Evolutionary conservation across 1,140 invertebrate species (phyloP), one percentile per base, ranked within the genome.

Genomic region (Papilio aristodemus): DNA sequence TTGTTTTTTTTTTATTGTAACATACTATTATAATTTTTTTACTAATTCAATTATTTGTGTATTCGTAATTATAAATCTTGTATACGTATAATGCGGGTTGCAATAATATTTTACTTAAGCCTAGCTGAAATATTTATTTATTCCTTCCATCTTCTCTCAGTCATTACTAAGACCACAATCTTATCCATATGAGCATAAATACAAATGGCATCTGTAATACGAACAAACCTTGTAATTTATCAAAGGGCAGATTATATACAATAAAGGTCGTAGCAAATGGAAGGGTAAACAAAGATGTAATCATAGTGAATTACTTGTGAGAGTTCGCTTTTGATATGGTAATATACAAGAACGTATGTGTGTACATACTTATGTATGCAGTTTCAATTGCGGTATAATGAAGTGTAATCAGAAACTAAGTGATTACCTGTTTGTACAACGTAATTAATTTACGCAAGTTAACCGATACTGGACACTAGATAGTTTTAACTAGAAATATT

Each of bases 351-450:
- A 19, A 50, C 17, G 17, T 54, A 25, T 22, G 46, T 54, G 9
- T 22, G 11, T 32, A 6, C 19, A 9, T 54, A 54, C 46, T 54
- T 1, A 4, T 7, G 19, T 54, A 54, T 54, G 46, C 46, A 54
- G 19, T 54, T 54, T 25, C 46, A 25, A 25, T 22, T 54, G 22
- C 5, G 22, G 17, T 22, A 54, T 54, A 54, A 54, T 54, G 19
- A 54, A 54, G 19, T 54, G 19, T 54, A 54, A 54, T 54, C 46
- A 54, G 46, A 54, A 54, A 54, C 46, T 54, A 54, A 54, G 19
- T 54, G 46, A 54, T 54, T 25, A 54, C 9, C 46, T 54, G 46
- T 54, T 54, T 54, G 46, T 13, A 19, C 46, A 22, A 22, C 22
- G 19, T 54, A 54, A 54, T 54, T 22, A 54, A 54, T 54, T 54